Base-by-base conservation (phyloP, 2,797 vertebrate genomes). In the Danio aesculapii region DNA sequence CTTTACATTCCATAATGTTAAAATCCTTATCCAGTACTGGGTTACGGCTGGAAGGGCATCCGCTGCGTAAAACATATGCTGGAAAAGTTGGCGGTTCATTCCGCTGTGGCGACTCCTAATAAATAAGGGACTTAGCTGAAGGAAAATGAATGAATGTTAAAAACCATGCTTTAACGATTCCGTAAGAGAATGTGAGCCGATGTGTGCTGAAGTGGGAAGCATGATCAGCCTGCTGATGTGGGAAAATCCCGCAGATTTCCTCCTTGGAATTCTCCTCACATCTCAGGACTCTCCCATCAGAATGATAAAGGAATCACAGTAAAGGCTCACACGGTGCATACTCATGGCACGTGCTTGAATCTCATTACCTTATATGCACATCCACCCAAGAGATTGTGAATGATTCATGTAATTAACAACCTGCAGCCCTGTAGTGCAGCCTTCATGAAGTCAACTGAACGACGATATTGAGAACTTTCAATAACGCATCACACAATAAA, bases 181-280 rank as follows among this genome's bases (percentile, higher is more conserved):
- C 0, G 0, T 41, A 62, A 16, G 43, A 66, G 17, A 46, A 12
- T 8, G 2, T 57, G 50, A 30, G 30, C 30, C 30, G 30, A 30
- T 13, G 50, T 17, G n/a, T 59, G 70, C 46, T 41, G n/a, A 30
- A 21, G 70, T 16, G 43, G 5, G 8, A 59, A 30, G 21, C 58
- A 75, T 62, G 46, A 75, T 63, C 73, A 52, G 73, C 58, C 30
- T 75, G 47, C 58, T 6, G 21, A 75, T 75, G 44, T 75, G 58
- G 55, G 19, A 58, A 62, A 75, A 75, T 62, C 58, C 46, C 2
- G 0, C 59, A 62, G 19, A 11, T 75, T 52, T 43, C 21, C 10
- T n/a, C 30, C 49, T 75, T 75, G 47, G 46, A 75, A 52, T 43
- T 49, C 46, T 75, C 6, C 47, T 75, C 59, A 63, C 46, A 41